These are phyloP conservation scores for Drosophila arizonae DNA, from an alignment of 1,140 invertebrate species.

Conservation along the genomic window DNA sequence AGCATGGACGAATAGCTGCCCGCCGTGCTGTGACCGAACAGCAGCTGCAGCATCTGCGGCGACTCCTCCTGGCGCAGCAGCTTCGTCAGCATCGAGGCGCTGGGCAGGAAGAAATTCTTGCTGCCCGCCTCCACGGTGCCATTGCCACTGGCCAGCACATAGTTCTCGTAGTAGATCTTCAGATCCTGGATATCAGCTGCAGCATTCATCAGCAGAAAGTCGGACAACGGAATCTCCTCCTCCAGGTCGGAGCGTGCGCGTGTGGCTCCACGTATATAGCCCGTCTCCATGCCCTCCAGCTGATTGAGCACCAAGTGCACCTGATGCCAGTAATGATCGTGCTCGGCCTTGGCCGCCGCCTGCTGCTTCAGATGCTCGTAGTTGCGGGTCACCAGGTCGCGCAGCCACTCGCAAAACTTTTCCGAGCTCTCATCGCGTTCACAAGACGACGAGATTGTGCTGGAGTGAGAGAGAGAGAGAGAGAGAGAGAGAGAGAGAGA, in stretches of 20 bases:
- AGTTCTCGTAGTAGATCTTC: conserved; percentile 81
- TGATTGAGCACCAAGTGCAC: conserved; percentile 88
- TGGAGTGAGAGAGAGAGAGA: no score
- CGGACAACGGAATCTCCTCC: conserved; percentile 84
- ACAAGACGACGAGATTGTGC: conserved; percentile 88
- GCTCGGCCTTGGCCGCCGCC: conserved; percentile 86
- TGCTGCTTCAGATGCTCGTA: conserved; percentile 88
- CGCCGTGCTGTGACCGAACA: conserved; percentile 84
- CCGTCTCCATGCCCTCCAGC: conserved; percentile 87
- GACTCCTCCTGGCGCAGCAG: conserved; percentile 60
- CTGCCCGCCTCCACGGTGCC: conserved; percentile 36
- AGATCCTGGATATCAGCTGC: conserved; percentile 90
- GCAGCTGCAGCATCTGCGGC: conserved; percentile 67
- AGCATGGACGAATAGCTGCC: conserved; percentile 93
- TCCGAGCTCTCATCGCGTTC: conserved; percentile 84
- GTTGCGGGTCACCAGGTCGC: conserved; percentile 82
- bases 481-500: background rate
- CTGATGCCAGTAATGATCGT: conserved; percentile 86
- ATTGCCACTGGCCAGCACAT: conserved; percentile 54
- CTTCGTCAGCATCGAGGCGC: conserved; percentile 75
- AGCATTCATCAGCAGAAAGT: conserved; percentile 90
- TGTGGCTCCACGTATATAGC: conserved; percentile 87
- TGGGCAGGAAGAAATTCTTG: conserved; percentile 77
- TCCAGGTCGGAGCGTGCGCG: conserved; percentile 86
- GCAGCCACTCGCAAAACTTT: conserved; percentile 78